Evolutionary conservation across 1,140 invertebrate genomes (phyloP).

Genomic region (Thereuonema tuberculata): DNA sequence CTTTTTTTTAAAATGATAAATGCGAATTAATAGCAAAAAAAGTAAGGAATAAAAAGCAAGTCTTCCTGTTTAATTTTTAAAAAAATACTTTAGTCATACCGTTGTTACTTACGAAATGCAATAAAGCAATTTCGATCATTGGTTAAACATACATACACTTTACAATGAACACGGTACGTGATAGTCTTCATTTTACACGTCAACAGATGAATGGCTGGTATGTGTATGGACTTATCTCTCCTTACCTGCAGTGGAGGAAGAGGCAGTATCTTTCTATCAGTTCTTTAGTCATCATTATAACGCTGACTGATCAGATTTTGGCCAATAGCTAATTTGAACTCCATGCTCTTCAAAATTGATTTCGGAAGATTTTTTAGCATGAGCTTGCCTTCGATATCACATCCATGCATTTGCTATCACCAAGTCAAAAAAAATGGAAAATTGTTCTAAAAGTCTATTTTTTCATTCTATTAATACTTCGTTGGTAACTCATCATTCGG

Average conservation of each 20-base stretch:
- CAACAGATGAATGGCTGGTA: neutral
- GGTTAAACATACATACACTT: neutral
- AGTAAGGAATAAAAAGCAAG: no score
- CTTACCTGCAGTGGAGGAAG: neutral
- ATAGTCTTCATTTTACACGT: neutral
- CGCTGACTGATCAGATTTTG: neutral
- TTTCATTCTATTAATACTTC: constrained; percentile 14
- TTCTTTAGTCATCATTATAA: neutral
- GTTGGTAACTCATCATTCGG: constrained; percentile 12
- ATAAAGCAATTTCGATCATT: neutral
- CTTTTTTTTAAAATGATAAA: no score
- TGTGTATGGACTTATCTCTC: neutral
- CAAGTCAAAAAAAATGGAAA: constrained; percentile 16
- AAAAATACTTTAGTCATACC: no score
- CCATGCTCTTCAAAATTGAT: neutral
- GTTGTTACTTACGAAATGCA: neutral
- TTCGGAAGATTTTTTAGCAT: neutral
- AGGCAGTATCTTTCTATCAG: neutral
- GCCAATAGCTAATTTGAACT: no score
- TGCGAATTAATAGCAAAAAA: no score
- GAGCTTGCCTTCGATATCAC: constrained; percentile 8
- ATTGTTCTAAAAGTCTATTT: constrained; percentile 21
- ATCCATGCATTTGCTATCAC: constrained; percentile 19
- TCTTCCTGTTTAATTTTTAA: no score
- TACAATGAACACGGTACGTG: neutral